phyloP scores from a whole-genome alignment of 2,888 invertebrate species.

The Dromius quadrimaculatus region DNA sequence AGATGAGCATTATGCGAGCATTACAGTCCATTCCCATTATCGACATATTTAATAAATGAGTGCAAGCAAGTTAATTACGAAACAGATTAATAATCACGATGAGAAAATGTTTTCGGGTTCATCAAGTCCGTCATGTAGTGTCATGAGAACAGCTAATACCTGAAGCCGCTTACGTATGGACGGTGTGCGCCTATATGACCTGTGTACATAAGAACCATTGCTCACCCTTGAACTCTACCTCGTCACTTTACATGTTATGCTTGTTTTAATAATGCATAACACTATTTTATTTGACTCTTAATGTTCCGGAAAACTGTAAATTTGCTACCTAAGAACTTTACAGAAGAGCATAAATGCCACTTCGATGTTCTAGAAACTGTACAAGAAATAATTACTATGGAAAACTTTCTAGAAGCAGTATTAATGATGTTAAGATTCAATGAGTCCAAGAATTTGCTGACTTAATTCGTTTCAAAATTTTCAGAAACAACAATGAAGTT shows the following conservation, averaged over 20 bases:
- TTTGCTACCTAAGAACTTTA: not conserved
- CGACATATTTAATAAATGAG: conserved; percentile 61
- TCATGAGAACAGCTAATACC: conserved; percentile 57
- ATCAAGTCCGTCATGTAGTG: conserved; percentile 60
- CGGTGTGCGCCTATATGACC: conserved; percentile 2
- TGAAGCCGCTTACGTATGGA: not conserved
- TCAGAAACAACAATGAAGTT: no score
- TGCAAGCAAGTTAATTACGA: conserved; percentile 63
- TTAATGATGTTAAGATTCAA: no score
- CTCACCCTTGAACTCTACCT: conserved; percentile 55
- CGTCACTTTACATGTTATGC: conserved; percentile 9
- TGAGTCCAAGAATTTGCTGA: no score
- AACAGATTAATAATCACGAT: conserved; percentile 61
- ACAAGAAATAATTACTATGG: no score
- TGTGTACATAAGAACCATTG: conserved; percentile 47
- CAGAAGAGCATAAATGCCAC: no score
- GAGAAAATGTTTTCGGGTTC: conserved; percentile 59
- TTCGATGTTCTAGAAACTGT: no score
- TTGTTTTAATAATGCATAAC: conserved; percentile 5
- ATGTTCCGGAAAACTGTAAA: conserved; percentile 5
- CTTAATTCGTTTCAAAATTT: no score
- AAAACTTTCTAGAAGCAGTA: no score
- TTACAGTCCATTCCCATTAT: conserved; percentile 25
- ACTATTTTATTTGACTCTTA: not conserved
- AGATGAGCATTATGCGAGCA: conserved; percentile 3